phyloP scores from a whole-genome alignment of 2,113 vertebrate species.

The Genyomyrus donnyi region DNA sequence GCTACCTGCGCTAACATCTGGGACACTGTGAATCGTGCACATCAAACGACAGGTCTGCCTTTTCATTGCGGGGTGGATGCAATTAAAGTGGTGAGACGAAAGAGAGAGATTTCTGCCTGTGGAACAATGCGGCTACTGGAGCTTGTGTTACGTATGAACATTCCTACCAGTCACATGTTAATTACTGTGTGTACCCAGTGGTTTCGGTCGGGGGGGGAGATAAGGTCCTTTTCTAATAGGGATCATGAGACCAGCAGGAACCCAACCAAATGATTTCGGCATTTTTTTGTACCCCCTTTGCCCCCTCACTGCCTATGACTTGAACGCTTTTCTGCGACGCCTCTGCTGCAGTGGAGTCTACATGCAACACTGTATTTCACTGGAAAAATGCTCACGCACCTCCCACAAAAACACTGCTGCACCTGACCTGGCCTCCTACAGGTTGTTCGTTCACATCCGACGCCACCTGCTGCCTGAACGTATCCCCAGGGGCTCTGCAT shows the following conservation, averaged over 20 bases:
- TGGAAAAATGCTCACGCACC: background rate
- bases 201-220: background rate
- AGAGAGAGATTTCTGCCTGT: background rate
- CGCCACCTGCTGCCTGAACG: background rate
- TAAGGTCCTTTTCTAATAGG: background rate
- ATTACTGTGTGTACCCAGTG: background rate
- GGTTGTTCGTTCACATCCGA: background rate
- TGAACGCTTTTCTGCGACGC: background rate
- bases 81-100: constrained; percentile 13
- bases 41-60: constrained; percentile 7
- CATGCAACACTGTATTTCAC: background rate
- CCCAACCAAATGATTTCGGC: background rate
- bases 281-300: background rate
- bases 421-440: background rate
- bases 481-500: background rate
- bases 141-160: background rate
- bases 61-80: background rate
- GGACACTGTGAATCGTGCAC: background rate
- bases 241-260: background rate
- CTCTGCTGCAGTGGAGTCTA: background rate
- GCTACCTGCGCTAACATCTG: constrained; percentile 7
- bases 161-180: background rate
- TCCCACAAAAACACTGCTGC: background rate
- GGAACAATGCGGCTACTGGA: background rate
- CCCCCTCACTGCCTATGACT: background rate